These are phyloP conservation scores for Cheilosia impressa DNA, from an alignment of 2,888 invertebrate genomes.

Conservation along the genomic window DNA sequence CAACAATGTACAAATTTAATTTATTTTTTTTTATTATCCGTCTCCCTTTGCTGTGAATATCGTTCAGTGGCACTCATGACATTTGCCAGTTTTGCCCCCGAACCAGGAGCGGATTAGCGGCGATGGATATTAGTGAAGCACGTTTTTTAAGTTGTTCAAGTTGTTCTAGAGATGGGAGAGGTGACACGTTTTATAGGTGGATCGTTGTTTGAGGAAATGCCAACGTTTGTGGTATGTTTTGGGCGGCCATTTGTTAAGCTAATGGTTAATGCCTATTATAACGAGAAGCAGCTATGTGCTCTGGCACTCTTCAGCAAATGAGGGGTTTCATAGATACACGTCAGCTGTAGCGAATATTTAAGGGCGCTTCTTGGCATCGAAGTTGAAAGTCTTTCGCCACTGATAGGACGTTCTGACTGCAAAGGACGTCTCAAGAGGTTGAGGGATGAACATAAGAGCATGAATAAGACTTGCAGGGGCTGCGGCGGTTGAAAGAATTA, in stretches of 20 bases:
- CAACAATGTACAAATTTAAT: slow-evolving; percentile 74
- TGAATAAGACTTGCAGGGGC: too few relatives aligned
- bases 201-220: too few relatives aligned
- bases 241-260: neutral
- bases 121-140: neutral
- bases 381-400: too few relatives aligned
- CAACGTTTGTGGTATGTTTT: neutral
- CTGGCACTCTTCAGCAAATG: neutral
- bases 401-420: too few relatives aligned
- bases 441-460: too few relatives aligned
- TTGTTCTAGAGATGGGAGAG: neutral
- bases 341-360: too few relatives aligned
- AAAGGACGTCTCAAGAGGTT: too few relatives aligned
- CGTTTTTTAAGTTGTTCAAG: neutral
- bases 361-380: too few relatives aligned
- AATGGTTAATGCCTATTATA: neutral
- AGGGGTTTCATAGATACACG: too few relatives aligned
- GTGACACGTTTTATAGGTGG: neutral
- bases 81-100: slow-evolving; percentile 39
- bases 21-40: slow-evolving; percentile 53
- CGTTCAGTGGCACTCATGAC: slow-evolving; percentile 42
- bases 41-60: slow-evolving; percentile 20
- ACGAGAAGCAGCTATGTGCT: neutral
- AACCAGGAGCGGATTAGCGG: slow-evolving; percentile 37
- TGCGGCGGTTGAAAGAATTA: too few relatives aligned